These are phyloP conservation scores for Malachius bipustulatus DNA, from an alignment of 2,888 invertebrate genomes.

Conservation along the genomic window DNA sequence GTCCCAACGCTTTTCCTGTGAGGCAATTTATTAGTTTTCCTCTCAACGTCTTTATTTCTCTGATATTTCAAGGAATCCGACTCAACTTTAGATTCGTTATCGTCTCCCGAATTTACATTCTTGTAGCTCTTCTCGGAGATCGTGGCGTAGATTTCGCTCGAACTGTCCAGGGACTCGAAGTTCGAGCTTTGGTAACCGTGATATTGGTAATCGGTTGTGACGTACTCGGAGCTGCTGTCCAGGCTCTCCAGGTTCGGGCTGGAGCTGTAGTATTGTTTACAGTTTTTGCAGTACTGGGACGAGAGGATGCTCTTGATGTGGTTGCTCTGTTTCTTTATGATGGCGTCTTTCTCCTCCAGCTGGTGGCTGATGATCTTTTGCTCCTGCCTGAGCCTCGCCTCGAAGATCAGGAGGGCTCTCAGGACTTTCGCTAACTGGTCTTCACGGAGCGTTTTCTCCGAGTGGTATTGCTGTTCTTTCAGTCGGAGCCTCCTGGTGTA, in stretches of 20 bases:
- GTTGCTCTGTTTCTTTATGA: slow-evolving; percentile 56
- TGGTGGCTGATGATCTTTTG: slow-evolving; percentile 58
- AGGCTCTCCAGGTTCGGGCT: slow-evolving; percentile 30
- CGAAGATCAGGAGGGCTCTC: slow-evolving; percentile 56
- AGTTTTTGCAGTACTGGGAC: slow-evolving; percentile 37
- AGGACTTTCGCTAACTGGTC: slow-evolving; percentile 60
- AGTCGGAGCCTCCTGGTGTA: slow-evolving; percentile 48
- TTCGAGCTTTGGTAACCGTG: slow-evolving; percentile 33
- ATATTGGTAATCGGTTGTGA: slow-evolving; percentile 32
- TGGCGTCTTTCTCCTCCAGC: slow-evolving; percentile 57
- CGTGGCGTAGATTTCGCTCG: slow-evolving; percentile 35
- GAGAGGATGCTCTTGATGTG: slow-evolving; percentile 55
- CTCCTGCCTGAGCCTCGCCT: slow-evolving; percentile 59
- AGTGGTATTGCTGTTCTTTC: slow-evolving; percentile 47
- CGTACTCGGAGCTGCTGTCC: slow-evolving; percentile 35
- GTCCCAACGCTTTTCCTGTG: slow-evolving; percentile 33
- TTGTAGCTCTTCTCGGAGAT: slow-evolving; percentile 28
- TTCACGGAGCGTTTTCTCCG: slow-evolving; percentile 52
- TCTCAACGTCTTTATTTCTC: slow-evolving; percentile 30
- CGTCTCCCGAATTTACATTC: neutral
- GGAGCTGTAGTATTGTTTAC: slow-evolving; percentile 31
- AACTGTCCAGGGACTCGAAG: slow-evolving; percentile 35
- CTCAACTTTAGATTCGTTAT: slow-evolving; percentile 18
- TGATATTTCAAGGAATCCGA: slow-evolving; percentile 23
- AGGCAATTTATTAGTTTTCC: slow-evolving; percentile 26